A percentile compares a stretch with the other conserved stretches of the same genome.
These are phyloP conservation scores for Clivina fossor DNA, from an alignment of 2,888 invertebrate species.

Conservation along the genomic window DNA sequence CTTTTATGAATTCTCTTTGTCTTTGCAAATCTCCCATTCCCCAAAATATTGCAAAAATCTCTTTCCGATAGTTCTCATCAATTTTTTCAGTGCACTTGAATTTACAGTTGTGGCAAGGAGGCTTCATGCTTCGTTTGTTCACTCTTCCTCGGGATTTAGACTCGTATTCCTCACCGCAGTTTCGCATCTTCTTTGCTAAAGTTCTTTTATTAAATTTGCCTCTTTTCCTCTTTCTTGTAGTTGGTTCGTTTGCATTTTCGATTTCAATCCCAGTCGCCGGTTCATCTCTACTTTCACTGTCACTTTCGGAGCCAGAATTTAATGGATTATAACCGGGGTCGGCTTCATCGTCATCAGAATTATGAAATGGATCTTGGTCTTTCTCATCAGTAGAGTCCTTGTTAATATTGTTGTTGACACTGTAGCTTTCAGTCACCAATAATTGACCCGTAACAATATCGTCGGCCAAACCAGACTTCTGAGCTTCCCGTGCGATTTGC, in stretches of 20 bases:
- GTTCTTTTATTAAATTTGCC: slow-evolving; percentile 20
- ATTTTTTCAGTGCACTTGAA: slow-evolving; percentile 22
- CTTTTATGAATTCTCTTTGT: slow-evolving; percentile 24
- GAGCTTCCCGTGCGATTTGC: slow-evolving; percentile 12
- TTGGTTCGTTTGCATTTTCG: slow-evolving; percentile 15
- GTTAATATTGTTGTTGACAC: slow-evolving; percentile 14
- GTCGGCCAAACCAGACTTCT: slow-evolving; percentile 8
- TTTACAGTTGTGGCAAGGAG: slow-evolving; percentile 22
- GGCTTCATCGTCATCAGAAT: slow-evolving; percentile 15
- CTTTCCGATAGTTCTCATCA: slow-evolving; percentile 23
- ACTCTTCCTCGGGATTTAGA: slow-evolving; percentile 22
- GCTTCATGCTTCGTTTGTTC: slow-evolving; percentile 19
- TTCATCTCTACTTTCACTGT: slow-evolving; percentile 10
- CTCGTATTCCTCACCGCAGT: slow-evolving; percentile 23
- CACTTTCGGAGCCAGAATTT: slow-evolving; percentile 12
- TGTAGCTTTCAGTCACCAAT: slow-evolving; percentile 12
- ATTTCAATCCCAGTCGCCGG: slow-evolving; percentile 17
- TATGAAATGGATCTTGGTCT: slow-evolving; percentile 13
- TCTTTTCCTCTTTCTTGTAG: slow-evolving; percentile 11
- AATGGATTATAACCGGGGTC: slow-evolving; percentile 11
- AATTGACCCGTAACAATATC: slow-evolving; percentile 12
- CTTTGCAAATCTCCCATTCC: slow-evolving; percentile 17
- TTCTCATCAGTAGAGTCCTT: slow-evolving; percentile 12
- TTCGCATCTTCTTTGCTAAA: slow-evolving; percentile 18
- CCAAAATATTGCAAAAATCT: slow-evolving; percentile 19